phyloP scores from a whole-genome alignment of 1,140 invertebrate genomes.

The Diprion similis region DNA sequence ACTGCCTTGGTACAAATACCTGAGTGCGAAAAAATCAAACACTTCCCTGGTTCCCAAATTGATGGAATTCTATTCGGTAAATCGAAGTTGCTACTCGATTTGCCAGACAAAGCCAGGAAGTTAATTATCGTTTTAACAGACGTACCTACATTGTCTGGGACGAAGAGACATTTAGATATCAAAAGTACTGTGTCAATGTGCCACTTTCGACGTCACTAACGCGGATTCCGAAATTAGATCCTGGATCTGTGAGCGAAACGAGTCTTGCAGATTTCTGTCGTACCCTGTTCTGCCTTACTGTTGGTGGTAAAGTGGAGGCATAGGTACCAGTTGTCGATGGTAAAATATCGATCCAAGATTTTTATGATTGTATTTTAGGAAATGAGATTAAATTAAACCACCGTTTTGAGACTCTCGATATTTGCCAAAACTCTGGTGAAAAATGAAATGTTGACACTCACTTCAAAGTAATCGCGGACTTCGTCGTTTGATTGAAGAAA shows the following conservation, averaged over 20 bases:
- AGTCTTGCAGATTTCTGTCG: conserved; percentile 2
- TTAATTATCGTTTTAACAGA: too few species aligned
- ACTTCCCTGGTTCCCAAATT: background rate
- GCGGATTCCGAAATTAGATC: background rate
- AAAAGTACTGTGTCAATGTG: background rate
- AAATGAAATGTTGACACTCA: conserved; percentile 56
- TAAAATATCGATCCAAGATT: too few species aligned
- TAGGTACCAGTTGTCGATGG: too few species aligned
- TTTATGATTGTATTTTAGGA: too few species aligned
- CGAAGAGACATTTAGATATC: background rate
- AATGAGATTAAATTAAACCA: too few species aligned
- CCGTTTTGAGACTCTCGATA: too few species aligned
- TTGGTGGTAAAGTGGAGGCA: background rate
- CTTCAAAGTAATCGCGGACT: conserved; percentile 82
- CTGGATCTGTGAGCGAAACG: background rate
- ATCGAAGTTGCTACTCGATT: too few species aligned
- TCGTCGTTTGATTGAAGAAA: conserved; percentile 75
- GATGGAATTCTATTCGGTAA: too few species aligned
- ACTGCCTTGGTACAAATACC: background rate
- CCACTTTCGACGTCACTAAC: background rate
- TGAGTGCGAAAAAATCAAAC: background rate
- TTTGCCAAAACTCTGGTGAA: too few species aligned
- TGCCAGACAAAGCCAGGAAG: too few species aligned
- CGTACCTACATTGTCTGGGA: background rate
- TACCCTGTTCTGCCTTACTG: background rate